Percentiles rank a stretch among this genome's conserved stretches.
These are phyloP conservation scores for Mormyrus lacerda DNA, from an alignment of 2,113 vertebrate species.

Conservation along the genomic window DNA sequence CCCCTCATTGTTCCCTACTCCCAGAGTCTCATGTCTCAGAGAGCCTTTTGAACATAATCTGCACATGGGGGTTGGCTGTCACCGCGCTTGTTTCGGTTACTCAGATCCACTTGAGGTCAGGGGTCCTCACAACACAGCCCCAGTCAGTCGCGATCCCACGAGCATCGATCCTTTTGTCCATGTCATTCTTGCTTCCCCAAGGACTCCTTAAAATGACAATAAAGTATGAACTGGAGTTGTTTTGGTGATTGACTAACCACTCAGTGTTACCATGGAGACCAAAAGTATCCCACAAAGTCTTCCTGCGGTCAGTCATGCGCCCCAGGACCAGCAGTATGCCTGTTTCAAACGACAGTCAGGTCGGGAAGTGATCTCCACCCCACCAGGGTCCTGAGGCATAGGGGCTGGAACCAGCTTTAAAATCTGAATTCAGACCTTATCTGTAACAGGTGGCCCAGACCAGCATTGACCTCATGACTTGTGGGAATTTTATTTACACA, in stretches of 20 bases:
- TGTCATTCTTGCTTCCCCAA: constrained; percentile 20
- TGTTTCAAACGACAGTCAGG: constrained; percentile 11
- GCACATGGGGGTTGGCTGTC: constrained; percentile 9
- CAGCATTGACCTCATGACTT: not conserved
- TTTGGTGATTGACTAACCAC: constrained; percentile 22
- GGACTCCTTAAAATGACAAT: constrained; percentile 24
- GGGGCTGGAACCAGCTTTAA: not conserved
- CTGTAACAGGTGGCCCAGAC: not conserved
- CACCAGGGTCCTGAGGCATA: not conserved
- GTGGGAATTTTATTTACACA: too few relatives aligned
- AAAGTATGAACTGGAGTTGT: constrained; percentile 17
- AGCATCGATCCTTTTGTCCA: not conserved
- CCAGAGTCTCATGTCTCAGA: constrained; percentile 16
- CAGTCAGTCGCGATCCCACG: not conserved
- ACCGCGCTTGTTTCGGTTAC: not conserved
- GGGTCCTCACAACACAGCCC: not conserved
- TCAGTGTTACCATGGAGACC: constrained; percentile 42
- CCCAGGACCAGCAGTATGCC: not conserved
- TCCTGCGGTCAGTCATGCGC: not conserved
- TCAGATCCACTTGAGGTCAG: not conserved
- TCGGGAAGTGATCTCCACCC: constrained; percentile 18
- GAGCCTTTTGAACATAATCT: constrained; percentile 27
- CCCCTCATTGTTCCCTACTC: constrained; percentile 32
- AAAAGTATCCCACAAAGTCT: not conserved
- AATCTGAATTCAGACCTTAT: not conserved